A percentile compares a stretch with the other conserved stretches of the same genome.
These are phyloP conservation scores for Heterodera carotae DNA, from an alignment of 1,140 invertebrate genomes.

Conservation along the genomic window DNA sequence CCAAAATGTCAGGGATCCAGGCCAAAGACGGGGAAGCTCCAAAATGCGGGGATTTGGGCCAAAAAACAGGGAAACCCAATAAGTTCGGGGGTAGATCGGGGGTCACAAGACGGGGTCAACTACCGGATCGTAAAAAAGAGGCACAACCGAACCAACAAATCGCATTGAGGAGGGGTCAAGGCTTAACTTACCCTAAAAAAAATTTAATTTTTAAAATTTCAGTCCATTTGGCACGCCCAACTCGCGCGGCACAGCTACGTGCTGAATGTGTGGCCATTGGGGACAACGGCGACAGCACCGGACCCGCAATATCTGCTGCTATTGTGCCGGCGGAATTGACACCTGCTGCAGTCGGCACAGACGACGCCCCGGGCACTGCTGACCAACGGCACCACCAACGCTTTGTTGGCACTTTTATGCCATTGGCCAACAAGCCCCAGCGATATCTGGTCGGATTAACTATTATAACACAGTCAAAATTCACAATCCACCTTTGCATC, in stretches of 20 bases:
- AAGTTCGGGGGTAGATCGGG: too few species aligned
- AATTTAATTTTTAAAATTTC: constrained; percentile 17
- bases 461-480: constrained; percentile 6
- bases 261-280: constrained; percentile 43
- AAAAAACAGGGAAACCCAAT: too few species aligned
- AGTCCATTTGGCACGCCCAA: constrained; percentile 17
- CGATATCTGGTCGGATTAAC: constrained; percentile 6
- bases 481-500: constrained; percentile 1
- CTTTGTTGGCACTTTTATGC: constrained; percentile 1
- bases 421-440: not conserved
- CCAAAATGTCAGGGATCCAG: too few species aligned
- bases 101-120: too few species aligned
- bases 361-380: not conserved
- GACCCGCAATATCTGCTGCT: too few species aligned
- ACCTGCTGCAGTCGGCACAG: constrained; percentile 7
- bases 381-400: not conserved
- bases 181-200: too few species aligned
- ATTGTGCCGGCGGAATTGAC: not conserved
- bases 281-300: constrained; percentile 15
- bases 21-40: too few species aligned
- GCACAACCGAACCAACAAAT: too few species aligned
- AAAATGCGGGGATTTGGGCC: too few species aligned
- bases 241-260: constrained; percentile 42
- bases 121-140: too few species aligned
- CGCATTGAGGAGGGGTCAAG: too few species aligned